These are phyloP conservation scores for Leptobrachium leishanense DNA, from an alignment of 2,113 vertebrate genomes.

Conservation along the genomic window DNA sequence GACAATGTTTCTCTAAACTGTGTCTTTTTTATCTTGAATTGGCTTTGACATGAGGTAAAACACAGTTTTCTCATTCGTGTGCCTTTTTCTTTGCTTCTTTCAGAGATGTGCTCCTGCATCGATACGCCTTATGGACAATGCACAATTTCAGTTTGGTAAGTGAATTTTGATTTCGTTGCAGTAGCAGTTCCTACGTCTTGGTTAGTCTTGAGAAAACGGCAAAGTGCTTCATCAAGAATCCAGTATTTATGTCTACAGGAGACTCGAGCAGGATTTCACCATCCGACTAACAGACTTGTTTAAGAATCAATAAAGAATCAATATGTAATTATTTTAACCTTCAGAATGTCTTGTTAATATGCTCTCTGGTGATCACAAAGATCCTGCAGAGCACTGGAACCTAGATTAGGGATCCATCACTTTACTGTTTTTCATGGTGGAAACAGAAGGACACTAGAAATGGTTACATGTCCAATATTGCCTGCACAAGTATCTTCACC, in stretches of 20 bases:
- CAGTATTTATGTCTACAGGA: neutral
- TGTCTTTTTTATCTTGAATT: neutral
- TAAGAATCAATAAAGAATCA: slow-evolving; percentile 38
- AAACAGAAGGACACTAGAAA: slow-evolving; percentile 1
- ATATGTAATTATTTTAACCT: slow-evolving; percentile 49
- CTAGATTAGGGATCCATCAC: slow-evolving; percentile 26
- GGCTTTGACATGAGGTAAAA: too few relatives aligned
- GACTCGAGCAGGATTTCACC: slow-evolving; percentile 17
- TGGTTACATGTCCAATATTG: neutral
- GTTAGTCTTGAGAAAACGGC: too few relatives aligned
- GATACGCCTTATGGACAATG: slow-evolving; percentile 94
- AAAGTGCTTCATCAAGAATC: too few relatives aligned
- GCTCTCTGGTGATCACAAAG: slow-evolving; percentile 18
- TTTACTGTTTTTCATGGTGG: slow-evolving; percentile 12
- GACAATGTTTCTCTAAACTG: too few relatives aligned
- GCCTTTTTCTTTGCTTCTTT: slow-evolving; percentile 42
- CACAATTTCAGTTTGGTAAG: slow-evolving; percentile 97
- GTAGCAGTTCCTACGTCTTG: neutral
- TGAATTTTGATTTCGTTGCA: slow-evolving; percentile 23
- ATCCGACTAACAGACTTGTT: slow-evolving; percentile 20
- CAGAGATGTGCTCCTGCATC: slow-evolving; percentile 98
- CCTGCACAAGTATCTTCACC: too few relatives aligned
- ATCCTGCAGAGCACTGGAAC: slow-evolving; percentile 12
- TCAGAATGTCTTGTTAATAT: slow-evolving; percentile 45
- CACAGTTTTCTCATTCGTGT: neutral